Evolutionary conservation across 2,797 vertebrate species (phyloP), one percentile per base, ranked within the genome.

Genomic region (Cercopithecus neglectus): DNA sequence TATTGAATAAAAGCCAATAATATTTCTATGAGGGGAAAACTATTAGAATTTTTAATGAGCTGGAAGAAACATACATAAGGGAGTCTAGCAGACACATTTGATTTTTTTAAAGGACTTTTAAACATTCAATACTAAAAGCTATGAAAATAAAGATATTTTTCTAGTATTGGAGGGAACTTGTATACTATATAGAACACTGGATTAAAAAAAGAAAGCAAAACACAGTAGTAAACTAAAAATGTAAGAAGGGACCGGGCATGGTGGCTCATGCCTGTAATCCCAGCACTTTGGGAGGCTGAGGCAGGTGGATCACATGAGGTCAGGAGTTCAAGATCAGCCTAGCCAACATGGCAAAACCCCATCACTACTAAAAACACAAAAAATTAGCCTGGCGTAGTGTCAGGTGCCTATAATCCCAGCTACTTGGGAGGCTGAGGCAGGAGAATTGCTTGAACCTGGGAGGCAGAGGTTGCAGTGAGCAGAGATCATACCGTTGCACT

Each of bases 1-100:
- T 76, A 30, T 70, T 50, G 24, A 22, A 55, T 74, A 50, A 89
- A 81, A 76, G 4, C 7, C 26, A 96, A 92, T 14, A 74, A 30
- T 90, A 76, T 80, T 89, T 92, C 28, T 80, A 8, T 59, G 80
- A 92, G 67, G 39, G 53, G 5, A 95, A 94, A 80, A 39, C 28
- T 70, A 74, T 83, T 82, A 53, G n/a, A 59, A 64, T 53, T 81
- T 88, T 82, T 91, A 96, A 92, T 36, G 46, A 53, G 3, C 33
- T 91, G 36, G 79, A 89, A 89, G 55, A 84, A 76, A 64, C 19
- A 26, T 26, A 94, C 12, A 12, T 86, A 64, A 76, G 13, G 24
- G 26, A 86, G 5, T 50, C 5, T 55, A 74, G 16, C 21, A 80
- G 46, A 82, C n/a, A 75, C 0, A 82, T 55, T 88, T 30, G n/a